These are phyloP conservation scores for Caenorhabditis brenneri DNA, from an alignment of 1,140 invertebrate species.

Conservation along the genomic window DNA sequence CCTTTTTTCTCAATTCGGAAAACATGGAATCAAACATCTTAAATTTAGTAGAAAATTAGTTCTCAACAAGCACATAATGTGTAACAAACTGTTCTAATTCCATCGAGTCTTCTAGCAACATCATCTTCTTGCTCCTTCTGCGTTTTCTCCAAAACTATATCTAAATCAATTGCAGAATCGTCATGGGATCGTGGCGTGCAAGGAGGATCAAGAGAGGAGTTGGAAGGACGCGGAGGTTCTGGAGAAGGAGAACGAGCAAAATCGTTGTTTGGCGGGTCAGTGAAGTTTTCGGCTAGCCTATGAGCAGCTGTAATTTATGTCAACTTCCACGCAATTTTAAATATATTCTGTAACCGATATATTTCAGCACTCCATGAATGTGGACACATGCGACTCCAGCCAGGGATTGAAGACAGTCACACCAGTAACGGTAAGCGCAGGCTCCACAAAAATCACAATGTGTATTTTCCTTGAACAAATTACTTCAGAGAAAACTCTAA, in stretches of 20 bases:
- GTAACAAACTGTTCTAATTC: not conserved
- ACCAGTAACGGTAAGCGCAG: not conserved
- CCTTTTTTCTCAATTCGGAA: not conserved
- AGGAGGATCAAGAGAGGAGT: too few relatives aligned
- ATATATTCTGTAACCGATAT: not conserved
- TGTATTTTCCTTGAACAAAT: not conserved
- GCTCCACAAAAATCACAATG: not conserved
- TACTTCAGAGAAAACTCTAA: too few relatives aligned
- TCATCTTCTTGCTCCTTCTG: too few relatives aligned
- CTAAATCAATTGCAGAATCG: too few relatives aligned
- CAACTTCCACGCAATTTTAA: not conserved
- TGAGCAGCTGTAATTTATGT: not conserved
- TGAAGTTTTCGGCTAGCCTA: not conserved
- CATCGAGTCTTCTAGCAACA: not conserved
- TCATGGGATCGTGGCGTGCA: too few relatives aligned
- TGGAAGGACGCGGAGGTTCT: too few relatives aligned
- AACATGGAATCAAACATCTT: not conserved
- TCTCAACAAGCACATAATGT: not conserved
- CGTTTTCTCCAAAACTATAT: too few relatives aligned
- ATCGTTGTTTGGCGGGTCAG: too few relatives aligned
- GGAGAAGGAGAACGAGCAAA: too few relatives aligned
- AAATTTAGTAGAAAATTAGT: not conserved
- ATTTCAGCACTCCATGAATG: not conserved
- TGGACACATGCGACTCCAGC: not conserved
- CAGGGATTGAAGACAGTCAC: not conserved